Conservation (phyloP, 1,140 invertebrate genomes). For the Drosophila ercepeae region DNA sequence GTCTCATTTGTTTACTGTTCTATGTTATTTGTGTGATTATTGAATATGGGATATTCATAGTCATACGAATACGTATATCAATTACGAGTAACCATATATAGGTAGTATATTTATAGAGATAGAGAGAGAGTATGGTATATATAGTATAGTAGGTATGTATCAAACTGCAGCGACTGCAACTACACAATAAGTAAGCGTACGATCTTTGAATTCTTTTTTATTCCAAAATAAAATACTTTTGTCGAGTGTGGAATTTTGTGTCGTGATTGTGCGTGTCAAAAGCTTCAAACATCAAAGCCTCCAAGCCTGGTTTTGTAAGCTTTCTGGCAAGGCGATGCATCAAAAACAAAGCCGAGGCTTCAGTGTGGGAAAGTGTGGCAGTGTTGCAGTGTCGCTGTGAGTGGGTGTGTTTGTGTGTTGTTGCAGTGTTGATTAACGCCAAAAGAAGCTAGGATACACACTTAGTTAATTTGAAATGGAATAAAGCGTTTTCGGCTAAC, state of each 20-base stretch:
- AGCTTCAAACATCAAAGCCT: conserved; percentile 35
- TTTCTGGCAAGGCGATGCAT: conserved; percentile 13
- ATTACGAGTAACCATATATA: conserved; percentile 44
- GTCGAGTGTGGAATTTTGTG: conserved; percentile 4
- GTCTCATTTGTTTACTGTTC: conserved; percentile 11
- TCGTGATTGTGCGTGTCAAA: conserved; percentile 27
- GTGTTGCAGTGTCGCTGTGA: conserved; percentile 3
- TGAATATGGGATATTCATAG: conserved; percentile 22
- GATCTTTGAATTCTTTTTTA: conserved; percentile 26
- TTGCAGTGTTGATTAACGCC: conserved; percentile 61
- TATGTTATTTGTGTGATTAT: conserved; percentile 19
- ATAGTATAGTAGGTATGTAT: conserved; percentile 32
- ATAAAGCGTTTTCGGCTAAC: conserved; percentile 71
- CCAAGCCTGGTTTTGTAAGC: conserved; percentile 24
- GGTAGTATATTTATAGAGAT: conserved; percentile 28
- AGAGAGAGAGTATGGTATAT: conserved; percentile 47
- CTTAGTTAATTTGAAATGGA: conserved; percentile 71
- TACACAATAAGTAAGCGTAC: conserved; percentile 63
- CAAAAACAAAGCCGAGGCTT: conserved; percentile 40
- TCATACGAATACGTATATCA: conserved; percentile 39
- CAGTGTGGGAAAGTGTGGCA: conserved; percentile 1
- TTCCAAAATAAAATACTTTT: conserved; percentile 25
- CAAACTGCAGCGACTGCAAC: conserved; percentile 57
- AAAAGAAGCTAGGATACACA: conserved; percentile 75
- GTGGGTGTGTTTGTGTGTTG: conserved; percentile 5